A percentile compares a stretch with the other conserved stretches of the same genome.
Evolutionary conservation across 1,140 invertebrate genomes (phyloP).

Genomic region (Drosophila bocqueti): DNA sequence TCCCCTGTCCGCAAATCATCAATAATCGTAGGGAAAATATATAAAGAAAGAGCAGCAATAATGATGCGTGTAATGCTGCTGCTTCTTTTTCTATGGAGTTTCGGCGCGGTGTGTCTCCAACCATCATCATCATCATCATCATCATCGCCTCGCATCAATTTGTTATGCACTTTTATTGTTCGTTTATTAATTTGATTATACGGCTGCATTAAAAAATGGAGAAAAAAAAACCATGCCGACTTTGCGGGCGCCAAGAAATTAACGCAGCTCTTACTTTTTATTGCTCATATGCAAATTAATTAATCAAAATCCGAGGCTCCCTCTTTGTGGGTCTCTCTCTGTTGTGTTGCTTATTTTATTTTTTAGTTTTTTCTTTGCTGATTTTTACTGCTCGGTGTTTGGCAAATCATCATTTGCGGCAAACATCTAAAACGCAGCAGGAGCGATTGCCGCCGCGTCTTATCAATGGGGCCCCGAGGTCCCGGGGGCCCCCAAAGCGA

Average conservation of each 20-base stretch:
- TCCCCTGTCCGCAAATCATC: slow-evolving; percentile 63
- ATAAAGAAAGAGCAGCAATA: slow-evolving; percentile 46
- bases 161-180: slow-evolving; percentile 83
- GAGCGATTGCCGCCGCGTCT: slow-evolving; percentile 42
- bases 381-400: slow-evolving; percentile 40
- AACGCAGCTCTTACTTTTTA: slow-evolving; percentile 75
- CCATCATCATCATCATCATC: slow-evolving; percentile 17
- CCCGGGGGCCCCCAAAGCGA: slow-evolving; percentile 5
- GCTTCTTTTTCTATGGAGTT: slow-evolving; percentile 16
- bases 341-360: slow-evolving; percentile 1
- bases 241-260: slow-evolving; percentile 52
- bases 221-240: slow-evolving; percentile 21
- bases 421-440: slow-evolving; percentile 72
- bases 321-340: slow-evolving; percentile 15
- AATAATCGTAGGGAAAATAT: slow-evolving; percentile 52
- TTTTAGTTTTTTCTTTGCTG: slow-evolving; percentile 31
- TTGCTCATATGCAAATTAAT: slow-evolving; percentile 79
- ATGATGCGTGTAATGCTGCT: slow-evolving; percentile 74
- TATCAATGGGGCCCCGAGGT: slow-evolving; percentile 29
- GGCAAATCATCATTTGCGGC: slow-evolving; percentile 76
- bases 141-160: slow-evolving; percentile 63
- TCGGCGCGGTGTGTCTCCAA: slow-evolving; percentile 33
- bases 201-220: slow-evolving; percentile 61
- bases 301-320: slow-evolving; percentile 73
- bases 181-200: slow-evolving; percentile 81